Evolutionary conservation across 2,113 vertebrate species (phyloP).

Genomic region (Ochotona curzoniae): DNA sequence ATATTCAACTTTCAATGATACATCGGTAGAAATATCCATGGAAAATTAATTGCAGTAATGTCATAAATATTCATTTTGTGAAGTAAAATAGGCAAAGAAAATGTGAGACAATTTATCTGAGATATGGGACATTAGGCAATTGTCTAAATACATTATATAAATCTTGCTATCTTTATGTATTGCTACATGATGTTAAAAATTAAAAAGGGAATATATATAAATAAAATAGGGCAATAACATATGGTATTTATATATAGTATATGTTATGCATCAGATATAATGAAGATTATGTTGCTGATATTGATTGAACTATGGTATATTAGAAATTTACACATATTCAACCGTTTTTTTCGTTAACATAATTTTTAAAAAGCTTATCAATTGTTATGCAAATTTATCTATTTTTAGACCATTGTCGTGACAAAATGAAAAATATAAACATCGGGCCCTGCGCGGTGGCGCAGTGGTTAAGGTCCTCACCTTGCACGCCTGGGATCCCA

Average conservation of each 20-base stretch:
- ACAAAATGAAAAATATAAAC: background rate
- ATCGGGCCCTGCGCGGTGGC: no score
- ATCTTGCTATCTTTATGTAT: background rate
- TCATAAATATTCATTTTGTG: background rate
- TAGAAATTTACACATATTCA: background rate
- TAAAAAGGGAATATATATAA: background rate
- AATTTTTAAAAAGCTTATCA: slow-evolving; percentile 12
- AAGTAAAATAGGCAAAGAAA: background rate
- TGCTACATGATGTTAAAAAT: background rate
- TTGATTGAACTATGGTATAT: background rate
- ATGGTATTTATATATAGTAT: background rate
- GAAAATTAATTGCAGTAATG: background rate
- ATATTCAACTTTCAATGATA: background rate
- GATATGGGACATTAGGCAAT: background rate
- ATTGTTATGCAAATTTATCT: background rate
- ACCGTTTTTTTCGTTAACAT: background rate
- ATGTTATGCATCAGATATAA: background rate
- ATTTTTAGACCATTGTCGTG: background rate
- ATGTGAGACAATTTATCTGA: background rate
- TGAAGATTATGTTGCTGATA: background rate
- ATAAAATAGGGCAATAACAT: background rate
- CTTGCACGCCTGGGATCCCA: no score
- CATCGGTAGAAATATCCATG: background rate
- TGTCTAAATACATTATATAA: background rate
- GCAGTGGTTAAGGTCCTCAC: no score